Evolutionary conservation across 1,140 invertebrate genomes (phyloP).

Genomic region (Aphis craccivora): DNA sequence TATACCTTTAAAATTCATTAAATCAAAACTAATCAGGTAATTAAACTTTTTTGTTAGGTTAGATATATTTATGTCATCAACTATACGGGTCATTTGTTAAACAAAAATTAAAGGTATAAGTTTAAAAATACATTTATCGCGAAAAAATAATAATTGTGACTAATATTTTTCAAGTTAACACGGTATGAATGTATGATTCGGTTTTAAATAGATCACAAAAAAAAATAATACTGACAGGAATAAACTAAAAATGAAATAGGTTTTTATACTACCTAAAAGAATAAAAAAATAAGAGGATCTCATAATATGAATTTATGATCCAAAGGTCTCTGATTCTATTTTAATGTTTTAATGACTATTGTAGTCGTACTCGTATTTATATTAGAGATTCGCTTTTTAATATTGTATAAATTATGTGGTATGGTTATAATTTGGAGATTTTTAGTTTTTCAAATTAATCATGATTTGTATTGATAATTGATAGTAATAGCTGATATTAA

Average conservation of each 20-base stretch:
- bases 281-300: neutral
- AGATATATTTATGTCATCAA: neutral
- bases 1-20: neutral
- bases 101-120: neutral
- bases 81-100: neutral
- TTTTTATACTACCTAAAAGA: neutral
- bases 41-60: neutral
- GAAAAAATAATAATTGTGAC: neutral
- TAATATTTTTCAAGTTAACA: neutral
- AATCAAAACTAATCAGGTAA: slow-evolving; percentile 17
- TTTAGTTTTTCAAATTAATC: neutral
- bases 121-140: neutral
- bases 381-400: neutral
- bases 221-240: neutral
- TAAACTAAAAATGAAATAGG: neutral
- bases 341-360: neutral
- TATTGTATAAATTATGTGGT: neutral
- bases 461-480: neutral
- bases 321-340: neutral
- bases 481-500: neutral
- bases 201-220: neutral
- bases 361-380: neutral
- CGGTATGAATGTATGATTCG: neutral
- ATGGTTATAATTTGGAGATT: neutral
- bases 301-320: neutral